Evolutionary conservation across 1,140 invertebrate genomes (phyloP).

Genomic region (Lasioglossum baleicum): DNA sequence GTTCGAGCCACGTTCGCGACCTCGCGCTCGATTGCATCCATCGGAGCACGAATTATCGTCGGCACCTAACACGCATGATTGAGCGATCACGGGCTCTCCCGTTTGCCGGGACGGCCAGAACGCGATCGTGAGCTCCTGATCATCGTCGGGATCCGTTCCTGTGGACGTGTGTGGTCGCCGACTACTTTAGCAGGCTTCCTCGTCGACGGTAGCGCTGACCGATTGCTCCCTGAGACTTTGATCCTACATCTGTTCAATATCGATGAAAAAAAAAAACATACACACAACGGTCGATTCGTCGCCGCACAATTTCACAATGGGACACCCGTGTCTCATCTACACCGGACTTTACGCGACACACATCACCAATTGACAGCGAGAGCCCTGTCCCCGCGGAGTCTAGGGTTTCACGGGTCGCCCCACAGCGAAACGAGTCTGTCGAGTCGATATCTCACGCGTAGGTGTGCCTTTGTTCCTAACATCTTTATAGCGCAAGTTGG

Average conservation of each 20-base stretch:
- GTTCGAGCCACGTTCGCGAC: slow-evolving; percentile 68
- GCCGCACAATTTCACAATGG: too few relatives aligned
- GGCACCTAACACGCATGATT: slow-evolving; percentile 71
- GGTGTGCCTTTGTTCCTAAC: slow-evolving; percentile 62
- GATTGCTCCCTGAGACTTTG: slow-evolving; percentile 53
- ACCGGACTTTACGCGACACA: neutral
- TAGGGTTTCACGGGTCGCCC: slow-evolving; percentile 51
- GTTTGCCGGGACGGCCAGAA: slow-evolving; percentile 12
- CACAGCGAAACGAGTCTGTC: slow-evolving; percentile 51
- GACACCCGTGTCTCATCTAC: too few relatives aligned
- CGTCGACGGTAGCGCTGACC: slow-evolving; percentile 58
- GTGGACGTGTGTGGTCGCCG: slow-evolving; percentile 39
- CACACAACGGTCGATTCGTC: too few relatives aligned
- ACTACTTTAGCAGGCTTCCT: slow-evolving; percentile 30
- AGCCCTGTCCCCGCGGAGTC: slow-evolving; percentile 32
- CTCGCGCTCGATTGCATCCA: slow-evolving; percentile 61
- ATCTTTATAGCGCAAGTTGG: slow-evolving; percentile 59
- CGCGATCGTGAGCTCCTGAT: slow-evolving; percentile 29
- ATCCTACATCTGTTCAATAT: slow-evolving; percentile 29
- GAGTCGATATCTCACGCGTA: slow-evolving; percentile 57
- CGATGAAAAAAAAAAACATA: too few relatives aligned
- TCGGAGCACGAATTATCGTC: slow-evolving; percentile 70
- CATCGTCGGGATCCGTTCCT: slow-evolving; percentile 38
- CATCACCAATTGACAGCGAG: slow-evolving; percentile 8
- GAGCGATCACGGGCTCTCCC: slow-evolving; percentile 66